These are phyloP conservation scores for Aspidoscelis tigris DNA, from an alignment of 2,113 vertebrate species.

Conservation along the genomic window DNA sequence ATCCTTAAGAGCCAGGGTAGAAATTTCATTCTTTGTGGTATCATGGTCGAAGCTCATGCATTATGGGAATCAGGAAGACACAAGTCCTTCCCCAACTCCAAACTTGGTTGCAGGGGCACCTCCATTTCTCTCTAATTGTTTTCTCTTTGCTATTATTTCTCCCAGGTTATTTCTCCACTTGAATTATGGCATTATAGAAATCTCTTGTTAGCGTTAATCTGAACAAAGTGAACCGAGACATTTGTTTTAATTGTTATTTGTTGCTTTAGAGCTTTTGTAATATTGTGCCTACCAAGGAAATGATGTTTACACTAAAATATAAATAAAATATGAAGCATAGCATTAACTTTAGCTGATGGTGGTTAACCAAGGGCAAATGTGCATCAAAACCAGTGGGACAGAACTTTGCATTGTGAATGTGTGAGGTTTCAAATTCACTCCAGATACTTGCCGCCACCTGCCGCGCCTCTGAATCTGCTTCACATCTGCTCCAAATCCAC, in stretches of 20 bases:
- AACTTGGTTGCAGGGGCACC: constrained; percentile 21
- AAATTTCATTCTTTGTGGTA: background rate
- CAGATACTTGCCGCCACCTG: too few species aligned
- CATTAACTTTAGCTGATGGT: constrained; percentile 56
- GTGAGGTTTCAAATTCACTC: background rate
- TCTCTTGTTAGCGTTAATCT: constrained; percentile 76
- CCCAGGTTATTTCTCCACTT: constrained; percentile 73
- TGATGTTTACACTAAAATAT: constrained; percentile 90
- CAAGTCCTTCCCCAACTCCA: background rate
- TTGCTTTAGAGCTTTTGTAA: constrained; percentile 89
- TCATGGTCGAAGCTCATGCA: constrained; percentile 10
- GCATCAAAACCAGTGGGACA: background rate
- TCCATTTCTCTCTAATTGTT: constrained; percentile 49
- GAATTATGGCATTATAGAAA: constrained; percentile 80
- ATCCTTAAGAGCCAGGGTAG: constrained; percentile 49
- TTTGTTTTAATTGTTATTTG: constrained; percentile 81
- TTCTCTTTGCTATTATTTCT: constrained; percentile 39
- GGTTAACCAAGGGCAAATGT: constrained; percentile 30
- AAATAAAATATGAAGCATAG: constrained; percentile 93
- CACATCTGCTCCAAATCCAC: too few species aligned
- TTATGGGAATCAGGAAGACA: background rate
- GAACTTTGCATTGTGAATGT: background rate
- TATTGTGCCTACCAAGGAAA: constrained; percentile 87
- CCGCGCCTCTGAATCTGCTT: too few species aligned
- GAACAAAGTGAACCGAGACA: constrained; percentile 75